Percentiles rank a stretch among this genome's conserved stretches.
These are phyloP conservation scores for Catostomus latipinnis DNA, from an alignment of 2,797 vertebrate species.

Conservation along the genomic window DNA sequence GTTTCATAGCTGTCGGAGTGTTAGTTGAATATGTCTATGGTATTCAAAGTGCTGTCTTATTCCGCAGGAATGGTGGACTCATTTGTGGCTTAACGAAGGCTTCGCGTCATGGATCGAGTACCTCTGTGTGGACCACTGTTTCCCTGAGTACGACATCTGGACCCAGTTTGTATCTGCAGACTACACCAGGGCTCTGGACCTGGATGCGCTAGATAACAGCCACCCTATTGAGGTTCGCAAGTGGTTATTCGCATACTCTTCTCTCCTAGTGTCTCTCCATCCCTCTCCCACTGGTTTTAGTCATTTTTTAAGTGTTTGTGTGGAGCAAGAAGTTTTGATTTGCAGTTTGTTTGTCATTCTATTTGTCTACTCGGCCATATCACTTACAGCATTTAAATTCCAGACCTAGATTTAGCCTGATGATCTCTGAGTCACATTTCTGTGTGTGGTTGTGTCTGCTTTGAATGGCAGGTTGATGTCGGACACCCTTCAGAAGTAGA, in stretches of 20 bases:
- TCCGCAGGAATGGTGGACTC: conserved; percentile 97
- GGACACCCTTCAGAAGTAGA: conserved; percentile 99
- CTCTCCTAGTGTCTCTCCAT: not conserved
- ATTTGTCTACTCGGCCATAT: conserved; percentile 37
- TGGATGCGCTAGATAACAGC: conserved; percentile 98
- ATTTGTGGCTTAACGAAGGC: conserved; percentile 98
- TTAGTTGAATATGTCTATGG: not conserved
- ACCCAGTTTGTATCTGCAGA: conserved; percentile 98
- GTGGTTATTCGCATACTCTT: not conserved
- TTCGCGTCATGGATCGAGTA: conserved; percentile 99
- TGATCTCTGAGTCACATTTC: conserved; percentile 35
- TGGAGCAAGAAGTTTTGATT: conserved; percentile 31
- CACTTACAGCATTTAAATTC: conserved; percentile 35
- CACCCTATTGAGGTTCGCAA: conserved; percentile 94
- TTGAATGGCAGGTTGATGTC: conserved; percentile 86
- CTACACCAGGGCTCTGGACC: conserved; percentile 95
- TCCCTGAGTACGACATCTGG: conserved; percentile 99
- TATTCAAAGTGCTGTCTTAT: conserved; percentile 20
- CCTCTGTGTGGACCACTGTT: conserved; percentile 98
- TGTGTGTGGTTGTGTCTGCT: conserved; percentile 18
- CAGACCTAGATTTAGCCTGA: conserved; percentile 28
- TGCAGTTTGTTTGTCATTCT: conserved; percentile 23
- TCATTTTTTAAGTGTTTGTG: conserved; percentile 26
- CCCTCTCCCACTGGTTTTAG: conserved; percentile 2
- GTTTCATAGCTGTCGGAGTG: not conserved